phyloP scores from a whole-genome alignment of 2,113 vertebrate species.

The Vidua macroura region DNA sequence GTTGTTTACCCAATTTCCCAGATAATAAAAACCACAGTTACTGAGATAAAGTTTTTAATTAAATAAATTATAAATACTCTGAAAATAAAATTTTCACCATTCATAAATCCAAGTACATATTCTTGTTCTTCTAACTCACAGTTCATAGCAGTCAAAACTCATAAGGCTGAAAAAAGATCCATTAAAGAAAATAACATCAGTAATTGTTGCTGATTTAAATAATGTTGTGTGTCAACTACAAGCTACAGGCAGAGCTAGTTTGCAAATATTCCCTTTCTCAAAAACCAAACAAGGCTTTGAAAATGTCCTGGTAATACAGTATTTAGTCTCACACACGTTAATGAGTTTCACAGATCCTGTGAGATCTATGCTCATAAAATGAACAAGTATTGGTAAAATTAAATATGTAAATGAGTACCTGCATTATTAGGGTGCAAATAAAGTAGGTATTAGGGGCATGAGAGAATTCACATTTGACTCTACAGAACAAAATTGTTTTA shows the following conservation, averaged over 20 bases:
- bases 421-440: not conserved
- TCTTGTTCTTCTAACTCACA: not conserved
- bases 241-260: not conserved
- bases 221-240: not conserved
- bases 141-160: not conserved
- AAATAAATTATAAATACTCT: not conserved
- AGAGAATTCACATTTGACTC: not conserved
- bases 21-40: not conserved
- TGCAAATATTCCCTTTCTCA: not conserved
- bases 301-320: not conserved
- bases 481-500: not conserved
- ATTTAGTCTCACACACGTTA: not conserved
- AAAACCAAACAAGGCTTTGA: not conserved
- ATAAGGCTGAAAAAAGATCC: not conserved
- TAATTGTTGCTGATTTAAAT: not conserved
- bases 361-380: not conserved
- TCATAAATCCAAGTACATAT: not conserved
- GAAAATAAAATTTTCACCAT: not conserved
- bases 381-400: not conserved
- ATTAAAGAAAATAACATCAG: not conserved
- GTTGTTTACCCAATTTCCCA: not conserved
- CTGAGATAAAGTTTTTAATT: not conserved
- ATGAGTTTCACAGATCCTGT: not conserved
- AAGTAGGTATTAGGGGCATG: not conserved
- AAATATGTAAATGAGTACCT: not conserved